phyloP scores from a whole-genome alignment of 2,888 invertebrate genomes.

The Neoscelio sp. region DNA sequence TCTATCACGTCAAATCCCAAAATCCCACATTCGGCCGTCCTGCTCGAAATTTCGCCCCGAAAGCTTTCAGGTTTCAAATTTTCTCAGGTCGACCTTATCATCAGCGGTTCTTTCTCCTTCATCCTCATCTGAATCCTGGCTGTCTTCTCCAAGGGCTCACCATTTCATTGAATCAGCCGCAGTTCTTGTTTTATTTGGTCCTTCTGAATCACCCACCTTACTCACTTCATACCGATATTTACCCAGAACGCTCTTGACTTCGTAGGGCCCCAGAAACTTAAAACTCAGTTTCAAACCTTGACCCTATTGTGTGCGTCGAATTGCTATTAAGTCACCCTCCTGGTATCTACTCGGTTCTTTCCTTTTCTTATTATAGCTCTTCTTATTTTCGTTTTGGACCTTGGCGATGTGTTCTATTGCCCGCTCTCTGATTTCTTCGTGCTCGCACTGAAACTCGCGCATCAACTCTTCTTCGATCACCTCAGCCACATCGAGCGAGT shows the following conservation, averaged over 20 bases:
- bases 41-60: background rate
- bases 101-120: too few relatives aligned
- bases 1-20: too few relatives aligned
- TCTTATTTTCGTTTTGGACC: background rate
- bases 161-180: background rate
- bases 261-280: background rate
- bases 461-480: too few relatives aligned
- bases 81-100: too few relatives aligned
- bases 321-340: background rate
- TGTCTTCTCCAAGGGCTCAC: background rate
- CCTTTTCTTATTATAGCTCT: background rate
- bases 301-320: background rate
- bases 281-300: conserved; percentile 1
- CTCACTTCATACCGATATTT: background rate
- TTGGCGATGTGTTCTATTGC: background rate
- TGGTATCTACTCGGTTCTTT: background rate
- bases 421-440: background rate
- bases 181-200: background rate
- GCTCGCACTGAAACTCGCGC: background rate
- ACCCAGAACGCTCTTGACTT: background rate
- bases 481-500: too few relatives aligned
- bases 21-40: too few relatives aligned
- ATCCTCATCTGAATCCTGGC: too few relatives aligned
- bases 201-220: background rate
- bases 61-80: too few relatives aligned